Conservation (phyloP, 2,113 vertebrate species). For the Casuarius casuarius region DNA sequence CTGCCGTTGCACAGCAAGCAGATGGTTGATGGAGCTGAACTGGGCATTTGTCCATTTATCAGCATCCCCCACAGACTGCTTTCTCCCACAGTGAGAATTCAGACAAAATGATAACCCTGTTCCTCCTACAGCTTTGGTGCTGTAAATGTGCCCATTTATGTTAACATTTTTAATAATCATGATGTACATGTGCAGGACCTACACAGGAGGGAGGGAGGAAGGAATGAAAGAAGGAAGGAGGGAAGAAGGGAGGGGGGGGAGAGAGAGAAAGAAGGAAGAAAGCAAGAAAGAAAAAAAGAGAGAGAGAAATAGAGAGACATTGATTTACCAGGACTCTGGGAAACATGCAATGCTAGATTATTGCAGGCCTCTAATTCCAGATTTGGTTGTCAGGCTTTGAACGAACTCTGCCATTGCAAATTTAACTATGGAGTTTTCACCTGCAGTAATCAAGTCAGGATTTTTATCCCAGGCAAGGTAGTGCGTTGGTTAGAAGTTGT, state of each 20-base stretch:
- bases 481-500: neutral
- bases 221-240: neutral
- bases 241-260: neutral
- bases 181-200: neutral
- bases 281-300: neutral
- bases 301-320: neutral
- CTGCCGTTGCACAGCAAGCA: rapidly evolving
- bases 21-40: neutral
- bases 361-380: neutral
- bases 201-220: neutral
- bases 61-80: neutral
- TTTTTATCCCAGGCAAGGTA: neutral
- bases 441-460: neutral
- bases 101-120: neutral
- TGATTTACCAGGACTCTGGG: neutral
- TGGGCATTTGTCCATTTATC: neutral
- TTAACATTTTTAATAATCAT: neutral
- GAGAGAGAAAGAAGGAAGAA: neutral
- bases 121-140: neutral
- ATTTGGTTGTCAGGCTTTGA: neutral
- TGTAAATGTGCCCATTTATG: neutral
- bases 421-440: neutral
- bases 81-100: neutral
- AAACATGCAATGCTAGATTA: neutral
- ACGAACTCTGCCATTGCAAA: neutral